Conservation (phyloP, 2,113 vertebrate species). For the Chloropsis cyanopogon region DNA sequence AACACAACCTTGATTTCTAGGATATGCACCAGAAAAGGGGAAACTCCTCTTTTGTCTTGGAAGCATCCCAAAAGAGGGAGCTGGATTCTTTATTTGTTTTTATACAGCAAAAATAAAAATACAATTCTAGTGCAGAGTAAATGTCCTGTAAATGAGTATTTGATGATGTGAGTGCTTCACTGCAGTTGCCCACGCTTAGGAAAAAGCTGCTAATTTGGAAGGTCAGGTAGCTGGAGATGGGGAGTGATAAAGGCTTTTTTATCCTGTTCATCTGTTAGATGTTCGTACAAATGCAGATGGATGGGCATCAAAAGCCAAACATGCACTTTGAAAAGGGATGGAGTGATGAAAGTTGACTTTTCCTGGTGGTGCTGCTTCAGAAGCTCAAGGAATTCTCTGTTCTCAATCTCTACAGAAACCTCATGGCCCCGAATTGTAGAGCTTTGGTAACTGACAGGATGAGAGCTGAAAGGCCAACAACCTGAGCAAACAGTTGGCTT, state of each 20-base stretch:
- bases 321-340: neutral
- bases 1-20: neutral
- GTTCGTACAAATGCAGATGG: neutral
- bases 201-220: neutral
- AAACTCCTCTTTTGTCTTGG: neutral
- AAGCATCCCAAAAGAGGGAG: neutral
- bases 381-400: neutral
- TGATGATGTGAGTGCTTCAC: accelerated
- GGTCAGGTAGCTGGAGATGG: neutral
- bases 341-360: neutral
- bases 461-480: neutral
- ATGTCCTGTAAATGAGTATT: neutral
- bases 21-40: neutral
- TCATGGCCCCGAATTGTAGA: neutral
- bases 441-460: neutral
- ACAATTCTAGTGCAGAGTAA: neutral
- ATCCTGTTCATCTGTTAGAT: neutral
- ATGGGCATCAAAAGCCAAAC: neutral
- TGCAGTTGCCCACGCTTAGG: neutral
- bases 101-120: neutral
- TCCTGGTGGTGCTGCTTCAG: neutral
- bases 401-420: neutral
- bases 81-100: neutral
- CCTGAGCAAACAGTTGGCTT: neutral
- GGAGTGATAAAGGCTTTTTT: neutral